phyloP scores from a whole-genome alignment of 1,140 invertebrate species.

The Cherax destructor region DNA sequence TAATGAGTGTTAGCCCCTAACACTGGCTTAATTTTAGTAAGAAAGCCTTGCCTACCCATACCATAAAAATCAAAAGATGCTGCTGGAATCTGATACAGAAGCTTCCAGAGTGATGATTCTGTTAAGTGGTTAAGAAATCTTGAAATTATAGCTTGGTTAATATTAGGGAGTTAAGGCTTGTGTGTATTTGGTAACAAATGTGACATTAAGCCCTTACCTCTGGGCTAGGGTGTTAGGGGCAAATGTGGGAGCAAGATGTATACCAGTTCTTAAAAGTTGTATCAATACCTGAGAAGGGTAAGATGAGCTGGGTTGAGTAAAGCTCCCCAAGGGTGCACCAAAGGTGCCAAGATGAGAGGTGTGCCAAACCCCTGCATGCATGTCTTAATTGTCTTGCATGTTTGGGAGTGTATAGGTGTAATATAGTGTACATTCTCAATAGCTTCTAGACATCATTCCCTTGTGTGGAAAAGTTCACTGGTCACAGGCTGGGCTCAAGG shows the following conservation, averaged over 20 bases:
- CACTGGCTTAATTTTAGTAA: background rate
- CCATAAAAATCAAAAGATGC: background rate
- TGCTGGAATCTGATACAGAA: constrained; percentile 5
- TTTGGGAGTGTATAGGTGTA: constrained; percentile 65
- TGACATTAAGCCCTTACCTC: constrained; percentile 47
- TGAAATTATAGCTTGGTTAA: background rate
- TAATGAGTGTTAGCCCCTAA: constrained; percentile 21
- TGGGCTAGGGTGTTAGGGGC: constrained; percentile 38
- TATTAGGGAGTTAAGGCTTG: constrained; percentile 36
- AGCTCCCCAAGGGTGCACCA: constrained; percentile 36
- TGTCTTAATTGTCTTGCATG: constrained; percentile 14
- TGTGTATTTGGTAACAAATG: constrained; percentile 59
- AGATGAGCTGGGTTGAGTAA: constrained; percentile 51
- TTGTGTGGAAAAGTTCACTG: constrained; percentile 27
- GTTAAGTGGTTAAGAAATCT: background rate
- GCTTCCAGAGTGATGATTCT: background rate
- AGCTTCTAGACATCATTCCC: constrained; percentile 53
- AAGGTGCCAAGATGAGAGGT: constrained; percentile 59
- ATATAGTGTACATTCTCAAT: constrained; percentile 57
- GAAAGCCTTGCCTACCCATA: background rate
- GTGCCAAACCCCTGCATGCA: constrained; percentile 54
- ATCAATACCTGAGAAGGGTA: constrained; percentile 13
- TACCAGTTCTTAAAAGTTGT: constrained; percentile 28
- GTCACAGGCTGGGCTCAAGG: constrained; percentile 24
- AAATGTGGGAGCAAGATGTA: constrained; percentile 46